These are phyloP conservation scores for Bradypodion ventrale DNA, from an alignment of 2,797 vertebrate genomes.

Conservation along the genomic window DNA sequence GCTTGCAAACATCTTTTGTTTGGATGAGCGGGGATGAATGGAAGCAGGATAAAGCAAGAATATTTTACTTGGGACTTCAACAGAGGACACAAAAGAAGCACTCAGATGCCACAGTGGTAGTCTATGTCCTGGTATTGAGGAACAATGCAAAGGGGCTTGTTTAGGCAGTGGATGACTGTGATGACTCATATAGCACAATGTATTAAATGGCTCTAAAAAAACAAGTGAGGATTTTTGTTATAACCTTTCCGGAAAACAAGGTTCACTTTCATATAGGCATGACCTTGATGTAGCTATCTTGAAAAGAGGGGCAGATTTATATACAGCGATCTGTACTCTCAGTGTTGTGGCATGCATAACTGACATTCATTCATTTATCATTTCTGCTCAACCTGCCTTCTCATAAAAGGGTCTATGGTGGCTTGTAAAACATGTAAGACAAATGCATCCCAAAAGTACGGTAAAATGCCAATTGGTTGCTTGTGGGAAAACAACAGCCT, in stretches of 20 bases:
- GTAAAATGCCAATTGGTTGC: no score
- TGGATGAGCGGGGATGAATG: neutral
- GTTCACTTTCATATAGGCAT: neutral
- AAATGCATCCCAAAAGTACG: no score
- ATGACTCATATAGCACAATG: slow-evolving; percentile 2
- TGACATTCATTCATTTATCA: neutral
- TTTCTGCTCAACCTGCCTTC: no score
- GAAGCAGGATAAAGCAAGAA: neutral
- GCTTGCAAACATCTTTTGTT: neutral
- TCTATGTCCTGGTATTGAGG: slow-evolving; percentile 42
- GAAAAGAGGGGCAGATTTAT: slow-evolving; percentile 22
- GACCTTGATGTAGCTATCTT: neutral
- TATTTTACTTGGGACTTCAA: neutral
- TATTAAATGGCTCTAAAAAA: slow-evolving; percentile 55
- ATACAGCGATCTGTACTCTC: neutral
- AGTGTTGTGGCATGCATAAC: neutral
- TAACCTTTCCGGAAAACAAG: slow-evolving; percentile 7
- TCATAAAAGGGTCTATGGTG: no score
- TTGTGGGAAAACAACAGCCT: no score
- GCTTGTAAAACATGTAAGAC: no score
- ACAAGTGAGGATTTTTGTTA: slow-evolving; percentile 55
- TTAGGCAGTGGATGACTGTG: slow-evolving; percentile 41
- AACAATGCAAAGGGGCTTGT: slow-evolving; percentile 45
- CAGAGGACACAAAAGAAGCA: neutral
- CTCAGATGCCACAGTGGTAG: slow-evolving; percentile 23